These are phyloP conservation scores for Hybos culiciformis DNA, from an alignment of 2,888 invertebrate species.

Conservation along the genomic window DNA sequence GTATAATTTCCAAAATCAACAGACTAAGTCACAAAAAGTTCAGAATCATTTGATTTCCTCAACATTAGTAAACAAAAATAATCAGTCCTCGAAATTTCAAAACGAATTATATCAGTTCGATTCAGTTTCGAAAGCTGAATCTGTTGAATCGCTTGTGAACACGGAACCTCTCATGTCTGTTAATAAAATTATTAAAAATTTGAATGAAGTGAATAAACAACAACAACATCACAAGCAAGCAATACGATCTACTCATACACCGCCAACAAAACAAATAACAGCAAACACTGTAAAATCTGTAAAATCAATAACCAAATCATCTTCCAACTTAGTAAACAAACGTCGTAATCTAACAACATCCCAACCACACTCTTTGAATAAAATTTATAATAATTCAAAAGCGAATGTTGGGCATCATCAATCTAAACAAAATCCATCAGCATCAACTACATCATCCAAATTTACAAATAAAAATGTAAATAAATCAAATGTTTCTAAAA, in stretches of 20 bases:
- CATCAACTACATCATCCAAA: not conserved
- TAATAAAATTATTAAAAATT: slow-evolving; percentile 15
- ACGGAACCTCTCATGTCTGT: slow-evolving; percentile 11
- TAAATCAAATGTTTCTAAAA: too few species aligned
- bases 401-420: slow-evolving; percentile 7
- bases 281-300: slow-evolving; percentile 17
- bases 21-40: too few species aligned
- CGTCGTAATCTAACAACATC: slow-evolving; percentile 3
- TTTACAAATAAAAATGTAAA: slow-evolving; percentile 2
- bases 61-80: too few species aligned
- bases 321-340: not conserved
- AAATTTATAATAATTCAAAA: not conserved
- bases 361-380: not conserved
- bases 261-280: slow-evolving; percentile 12
- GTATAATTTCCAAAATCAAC: not conserved
- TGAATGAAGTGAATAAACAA: slow-evolving; percentile 13
- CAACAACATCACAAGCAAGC: too few species aligned
- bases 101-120: not conserved
- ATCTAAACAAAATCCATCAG: not conserved
- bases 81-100: too few species aligned
- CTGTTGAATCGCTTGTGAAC: not conserved
- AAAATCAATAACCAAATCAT: slow-evolving; percentile 2
- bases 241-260: too few species aligned
- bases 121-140: not conserved
- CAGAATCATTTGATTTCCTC: too few species aligned